Evolutionary conservation across 1,140 invertebrate genomes (phyloP).

Genomic region (Tetramorium simillimum): DNA sequence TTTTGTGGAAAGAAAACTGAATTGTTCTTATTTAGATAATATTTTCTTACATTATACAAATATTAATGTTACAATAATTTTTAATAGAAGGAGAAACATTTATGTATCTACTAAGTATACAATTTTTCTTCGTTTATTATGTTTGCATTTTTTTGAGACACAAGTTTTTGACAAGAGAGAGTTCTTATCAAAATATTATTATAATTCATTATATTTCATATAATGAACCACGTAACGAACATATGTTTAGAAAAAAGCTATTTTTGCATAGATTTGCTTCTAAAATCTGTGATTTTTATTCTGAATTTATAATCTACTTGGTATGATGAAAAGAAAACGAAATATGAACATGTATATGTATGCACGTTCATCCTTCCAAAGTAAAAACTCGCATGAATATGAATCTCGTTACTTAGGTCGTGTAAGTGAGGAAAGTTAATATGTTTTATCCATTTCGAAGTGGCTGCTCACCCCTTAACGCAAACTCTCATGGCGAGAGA

Average conservation of each 20-base stretch:
- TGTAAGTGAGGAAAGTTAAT: neutral
- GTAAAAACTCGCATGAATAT: constrained; percentile 8
- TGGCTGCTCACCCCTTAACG: neutral
- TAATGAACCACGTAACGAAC: neutral
- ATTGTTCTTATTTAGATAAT: neutral
- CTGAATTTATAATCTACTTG: neutral
- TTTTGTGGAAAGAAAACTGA: neutral
- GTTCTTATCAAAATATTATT: neutral
- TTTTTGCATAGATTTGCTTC: neutral
- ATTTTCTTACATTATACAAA: neutral
- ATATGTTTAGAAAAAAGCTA: neutral
- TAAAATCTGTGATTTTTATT: neutral
- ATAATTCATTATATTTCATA: neutral
- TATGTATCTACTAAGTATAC: neutral
- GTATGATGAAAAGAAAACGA: neutral
- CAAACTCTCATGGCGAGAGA: neutral
- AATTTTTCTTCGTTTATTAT: neutral
- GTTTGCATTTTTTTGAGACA: neutral
- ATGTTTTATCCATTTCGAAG: neutral
- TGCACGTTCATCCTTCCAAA: neutral
- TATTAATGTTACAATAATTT: neutral
- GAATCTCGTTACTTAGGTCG: constrained; percentile 1
- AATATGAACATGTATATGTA: neutral
- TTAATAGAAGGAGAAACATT: neutral
- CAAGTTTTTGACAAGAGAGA: neutral